Percentiles rank a stretch among this genome's conserved stretches.
phyloP scores from a whole-genome alignment of 2,797 vertebrate species.

The Zalophus californianus region DNA sequence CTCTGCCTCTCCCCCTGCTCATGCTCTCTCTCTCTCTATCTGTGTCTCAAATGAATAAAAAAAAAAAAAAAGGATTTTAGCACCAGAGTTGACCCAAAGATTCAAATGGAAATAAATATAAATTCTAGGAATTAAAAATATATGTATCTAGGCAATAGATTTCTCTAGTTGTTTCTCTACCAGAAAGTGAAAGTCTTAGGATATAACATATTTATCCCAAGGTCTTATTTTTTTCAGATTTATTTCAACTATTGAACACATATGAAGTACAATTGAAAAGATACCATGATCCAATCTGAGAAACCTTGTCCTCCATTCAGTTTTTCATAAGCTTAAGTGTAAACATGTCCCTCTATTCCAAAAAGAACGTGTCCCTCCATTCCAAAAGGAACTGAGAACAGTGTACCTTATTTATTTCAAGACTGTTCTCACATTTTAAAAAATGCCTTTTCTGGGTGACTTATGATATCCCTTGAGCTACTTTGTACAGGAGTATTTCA shows the following conservation, averaged over 20 bases:
- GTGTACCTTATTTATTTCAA: not conserved
- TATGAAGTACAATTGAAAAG: conserved; percentile 77
- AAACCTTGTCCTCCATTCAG: not conserved
- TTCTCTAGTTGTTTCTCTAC: conserved; percentile 83
- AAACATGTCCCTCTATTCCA: not conserved
- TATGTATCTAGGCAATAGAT: not conserved
- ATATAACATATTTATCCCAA: conserved; percentile 85
- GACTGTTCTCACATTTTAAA: not conserved
- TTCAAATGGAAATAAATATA: not conserved
- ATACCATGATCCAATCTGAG: not conserved
- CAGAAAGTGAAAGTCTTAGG: conserved; percentile 80
- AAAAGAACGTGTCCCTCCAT: not conserved
- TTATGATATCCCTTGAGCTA: not conserved
- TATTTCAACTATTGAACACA: conserved; percentile 87
- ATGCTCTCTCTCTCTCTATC: no score
- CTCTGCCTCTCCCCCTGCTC: no score
- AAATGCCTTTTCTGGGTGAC: not conserved
- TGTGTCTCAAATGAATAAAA: no score
- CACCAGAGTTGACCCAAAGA: not conserved
- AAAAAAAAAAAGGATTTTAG: not conserved
- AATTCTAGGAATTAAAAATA: not conserved
- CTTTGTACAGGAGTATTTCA: not conserved
- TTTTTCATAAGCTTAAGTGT: not conserved
- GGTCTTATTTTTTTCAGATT: conserved; percentile 84
- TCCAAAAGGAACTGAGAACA: not conserved